These are phyloP conservation scores for Rattus rattus DNA, from an alignment of 2,113 vertebrate genomes.

Conservation along the genomic window DNA sequence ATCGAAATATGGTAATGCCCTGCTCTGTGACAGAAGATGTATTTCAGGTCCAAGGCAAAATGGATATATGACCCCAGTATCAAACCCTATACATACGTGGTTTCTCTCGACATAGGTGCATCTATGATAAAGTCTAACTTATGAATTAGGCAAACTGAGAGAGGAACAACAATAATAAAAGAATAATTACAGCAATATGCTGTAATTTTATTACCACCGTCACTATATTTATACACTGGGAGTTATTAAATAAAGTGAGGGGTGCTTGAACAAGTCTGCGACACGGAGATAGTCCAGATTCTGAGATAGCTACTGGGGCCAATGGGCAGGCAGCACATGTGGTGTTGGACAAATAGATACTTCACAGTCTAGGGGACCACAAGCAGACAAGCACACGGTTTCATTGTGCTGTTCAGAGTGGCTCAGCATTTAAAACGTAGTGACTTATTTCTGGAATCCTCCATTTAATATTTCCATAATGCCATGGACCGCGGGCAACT, in stretches of 20 bases:
- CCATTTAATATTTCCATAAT: slow-evolving; percentile 6
- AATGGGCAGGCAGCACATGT: not conserved
- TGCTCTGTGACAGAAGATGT: not conserved
- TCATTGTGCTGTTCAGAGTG: not conserved
- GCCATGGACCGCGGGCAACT: not conserved
- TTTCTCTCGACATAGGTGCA: not conserved
- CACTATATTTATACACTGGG: not conserved
- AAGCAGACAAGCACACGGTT: not conserved
- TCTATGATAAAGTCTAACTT: not conserved
- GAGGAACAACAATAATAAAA: not conserved
- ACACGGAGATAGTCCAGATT: not conserved
- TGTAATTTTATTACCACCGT: not conserved
- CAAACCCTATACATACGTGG: not conserved
- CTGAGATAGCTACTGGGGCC: not conserved
- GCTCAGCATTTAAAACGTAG: not conserved
- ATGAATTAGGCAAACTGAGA: not conserved
- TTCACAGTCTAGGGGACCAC: not conserved
- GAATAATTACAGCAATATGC: not conserved
- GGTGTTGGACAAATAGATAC: not conserved
- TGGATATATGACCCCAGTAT: not conserved
- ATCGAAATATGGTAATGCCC: not conserved
- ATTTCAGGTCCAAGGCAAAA: not conserved
- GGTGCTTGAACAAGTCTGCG: not conserved
- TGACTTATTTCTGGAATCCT: not conserved
- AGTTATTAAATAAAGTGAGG: not conserved